Conservation (phyloP, 2,113 vertebrate species). For the Mus pahari region DNA sequence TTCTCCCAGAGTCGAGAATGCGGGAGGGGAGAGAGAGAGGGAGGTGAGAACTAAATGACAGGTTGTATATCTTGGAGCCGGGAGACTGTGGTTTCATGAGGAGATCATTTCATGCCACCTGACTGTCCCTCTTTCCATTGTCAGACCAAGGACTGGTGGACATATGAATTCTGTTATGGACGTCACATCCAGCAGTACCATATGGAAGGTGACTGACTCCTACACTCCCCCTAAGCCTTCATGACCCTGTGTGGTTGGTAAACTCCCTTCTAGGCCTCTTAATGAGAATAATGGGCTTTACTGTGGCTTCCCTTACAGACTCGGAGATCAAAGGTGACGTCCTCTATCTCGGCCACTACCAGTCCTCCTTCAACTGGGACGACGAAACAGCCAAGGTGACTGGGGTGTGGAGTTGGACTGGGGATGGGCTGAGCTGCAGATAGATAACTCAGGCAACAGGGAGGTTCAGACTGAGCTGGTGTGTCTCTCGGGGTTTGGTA, state of each 20-base stretch:
- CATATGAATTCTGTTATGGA: constrained; percentile 96
- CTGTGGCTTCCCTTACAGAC: constrained; percentile 84
- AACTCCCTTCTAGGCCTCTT: neutral
- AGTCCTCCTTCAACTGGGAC: constrained; percentile 95
- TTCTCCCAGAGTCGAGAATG: neutral
- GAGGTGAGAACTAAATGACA: neutral
- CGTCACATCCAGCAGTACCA: constrained; percentile 96
- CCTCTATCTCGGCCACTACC: constrained; percentile 94
- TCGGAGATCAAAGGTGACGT: constrained; percentile 95
- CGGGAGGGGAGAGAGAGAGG: neutral
- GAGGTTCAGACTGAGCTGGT: neutral
- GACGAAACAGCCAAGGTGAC: constrained; percentile 94
- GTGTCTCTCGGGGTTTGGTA: neutral
- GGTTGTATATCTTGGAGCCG: neutral
- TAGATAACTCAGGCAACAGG: neutral
- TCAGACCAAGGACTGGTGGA: constrained; percentile 99
- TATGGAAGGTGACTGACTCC: constrained; percentile 89
- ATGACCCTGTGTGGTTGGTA: neutral
- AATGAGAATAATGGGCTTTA: neutral
- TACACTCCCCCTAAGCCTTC: constrained; percentile 54
- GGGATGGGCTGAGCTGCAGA: neutral
- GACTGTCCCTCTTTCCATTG: constrained; percentile 47
- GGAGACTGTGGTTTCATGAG: neutral
- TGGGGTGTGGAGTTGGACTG: neutral
- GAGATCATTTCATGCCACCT: neutral